These are phyloP conservation scores for Melipona quadrifasciata DNA, from an alignment of 1,140 invertebrate genomes.

Conservation along the genomic window DNA sequence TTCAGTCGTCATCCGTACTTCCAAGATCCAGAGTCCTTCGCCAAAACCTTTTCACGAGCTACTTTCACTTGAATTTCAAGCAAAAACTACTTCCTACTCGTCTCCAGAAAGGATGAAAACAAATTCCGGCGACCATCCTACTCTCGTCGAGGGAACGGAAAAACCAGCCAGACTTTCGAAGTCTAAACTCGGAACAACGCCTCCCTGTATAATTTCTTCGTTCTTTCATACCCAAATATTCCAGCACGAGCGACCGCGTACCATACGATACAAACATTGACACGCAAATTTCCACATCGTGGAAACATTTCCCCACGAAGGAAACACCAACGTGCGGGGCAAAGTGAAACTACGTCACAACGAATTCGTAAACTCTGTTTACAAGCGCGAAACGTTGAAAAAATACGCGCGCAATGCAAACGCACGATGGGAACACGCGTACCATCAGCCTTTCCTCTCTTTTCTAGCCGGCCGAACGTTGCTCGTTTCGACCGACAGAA, in stretches of 20 bases:
- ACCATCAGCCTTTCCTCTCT: not conserved
- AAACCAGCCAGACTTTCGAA: too few species aligned
- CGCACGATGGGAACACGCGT: not conserved
- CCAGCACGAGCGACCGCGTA: not conserved
- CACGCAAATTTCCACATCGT: not conserved
- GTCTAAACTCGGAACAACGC: not conserved
- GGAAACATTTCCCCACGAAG: not conserved
- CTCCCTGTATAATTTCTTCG: not conserved
- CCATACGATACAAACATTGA: not conserved
- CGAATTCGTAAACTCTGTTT: slow-evolving; percentile 47
- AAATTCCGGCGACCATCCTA: too few species aligned
- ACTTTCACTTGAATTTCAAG: too few species aligned
- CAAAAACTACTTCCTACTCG: too few species aligned
- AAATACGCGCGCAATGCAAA: not conserved
- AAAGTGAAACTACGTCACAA: not conserved
- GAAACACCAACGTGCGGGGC: not conserved
- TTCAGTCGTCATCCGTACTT: too few species aligned
- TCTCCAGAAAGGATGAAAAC: too few species aligned
- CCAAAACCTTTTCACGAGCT: too few species aligned
- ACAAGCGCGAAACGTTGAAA: slow-evolving; percentile 16
- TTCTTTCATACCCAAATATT: not conserved
- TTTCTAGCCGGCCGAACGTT: not conserved
- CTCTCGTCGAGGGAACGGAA: too few species aligned
- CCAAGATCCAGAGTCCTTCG: too few species aligned
- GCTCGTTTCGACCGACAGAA: not conserved